A percentile compares a stretch with the other conserved stretches of the same genome.
These are phyloP conservation scores for Ophion slaviceki DNA, from an alignment of 2,888 invertebrate species.

Conservation along the genomic window DNA sequence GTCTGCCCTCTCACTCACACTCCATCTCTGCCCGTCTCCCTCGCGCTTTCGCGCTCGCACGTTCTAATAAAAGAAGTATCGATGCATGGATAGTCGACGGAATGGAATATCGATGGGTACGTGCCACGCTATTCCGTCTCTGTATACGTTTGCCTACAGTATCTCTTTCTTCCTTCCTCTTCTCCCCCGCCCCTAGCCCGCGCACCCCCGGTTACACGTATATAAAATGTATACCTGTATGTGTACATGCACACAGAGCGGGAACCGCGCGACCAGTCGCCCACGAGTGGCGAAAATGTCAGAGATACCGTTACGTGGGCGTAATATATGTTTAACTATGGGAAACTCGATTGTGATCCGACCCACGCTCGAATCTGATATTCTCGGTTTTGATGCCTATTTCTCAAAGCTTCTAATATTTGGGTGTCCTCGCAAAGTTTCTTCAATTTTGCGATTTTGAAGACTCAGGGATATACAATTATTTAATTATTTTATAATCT, in stretches of 20 bases:
- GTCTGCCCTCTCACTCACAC: conserved; percentile 8
- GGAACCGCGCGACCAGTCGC: conserved; percentile 36
- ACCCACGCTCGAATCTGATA: not conserved
- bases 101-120: conserved; percentile 65
- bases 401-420: too few species aligned
- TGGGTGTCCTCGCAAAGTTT: too few species aligned
- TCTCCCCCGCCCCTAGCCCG: not conserved
- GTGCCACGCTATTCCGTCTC: conserved; percentile 54
- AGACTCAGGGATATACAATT: not conserved
- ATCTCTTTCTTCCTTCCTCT: not conserved
- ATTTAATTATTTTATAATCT: not conserved
- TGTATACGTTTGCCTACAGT: conserved; percentile 14
- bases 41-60: conserved; percentile 29
- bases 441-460: too few species aligned
- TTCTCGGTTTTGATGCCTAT: not conserved
- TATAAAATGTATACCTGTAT: not conserved
- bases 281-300: conserved; percentile 57
- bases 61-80: conserved; percentile 62
- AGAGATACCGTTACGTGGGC: conserved; percentile 34
- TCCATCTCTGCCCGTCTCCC: conserved; percentile 23
- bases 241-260: conserved; percentile 1
- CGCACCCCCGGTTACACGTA: not conserved
- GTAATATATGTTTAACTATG: conserved; percentile 1
- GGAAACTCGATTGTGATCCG: not conserved
- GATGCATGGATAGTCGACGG: conserved; percentile 64